Percentiles rank a stretch among this genome's conserved stretches.
phyloP scores from a whole-genome alignment of 2,113 vertebrate genomes.

The Tragelaphus buxtoni region DNA sequence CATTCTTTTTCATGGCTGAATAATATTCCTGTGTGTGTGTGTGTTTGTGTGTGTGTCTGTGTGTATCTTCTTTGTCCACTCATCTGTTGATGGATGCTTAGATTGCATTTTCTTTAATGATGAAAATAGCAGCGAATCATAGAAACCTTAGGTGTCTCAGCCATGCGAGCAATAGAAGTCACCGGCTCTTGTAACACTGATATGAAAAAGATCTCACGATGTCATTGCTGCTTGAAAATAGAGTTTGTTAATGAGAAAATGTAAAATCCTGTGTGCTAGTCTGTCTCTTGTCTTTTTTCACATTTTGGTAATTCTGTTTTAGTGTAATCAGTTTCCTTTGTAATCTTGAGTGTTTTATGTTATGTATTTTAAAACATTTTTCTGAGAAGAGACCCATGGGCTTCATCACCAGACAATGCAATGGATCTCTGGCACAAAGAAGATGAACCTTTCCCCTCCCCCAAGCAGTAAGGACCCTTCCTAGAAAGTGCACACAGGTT shows the following conservation, averaged over 20 bases:
- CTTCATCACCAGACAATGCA: not conserved
- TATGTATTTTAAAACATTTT: not conserved
- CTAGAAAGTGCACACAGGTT: not conserved
- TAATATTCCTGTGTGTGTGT: not conserved
- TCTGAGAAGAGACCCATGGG: not conserved
- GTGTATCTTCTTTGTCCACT: not conserved
- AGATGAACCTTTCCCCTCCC: no score
- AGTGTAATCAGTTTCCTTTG: not conserved
- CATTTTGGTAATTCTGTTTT: not conserved
- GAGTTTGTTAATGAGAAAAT: not conserved
- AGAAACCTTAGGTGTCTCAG: not conserved
- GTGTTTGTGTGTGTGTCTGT: no score
- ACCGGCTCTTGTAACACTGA: not conserved
- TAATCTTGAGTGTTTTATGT: not conserved
- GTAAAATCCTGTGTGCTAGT: not conserved
- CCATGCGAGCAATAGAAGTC: not conserved
- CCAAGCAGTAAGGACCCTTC: not conserved
- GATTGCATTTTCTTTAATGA: not conserved
- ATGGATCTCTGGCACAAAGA: no score
- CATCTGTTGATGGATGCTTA: not conserved
- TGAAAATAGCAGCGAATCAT: not conserved
- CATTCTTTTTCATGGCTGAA: not conserved
- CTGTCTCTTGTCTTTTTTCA: not conserved
- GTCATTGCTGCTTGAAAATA: not conserved
- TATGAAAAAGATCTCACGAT: not conserved